phyloP scores from a whole-genome alignment of 1,140 invertebrate genomes.

The Bombus cullumanus region DNA sequence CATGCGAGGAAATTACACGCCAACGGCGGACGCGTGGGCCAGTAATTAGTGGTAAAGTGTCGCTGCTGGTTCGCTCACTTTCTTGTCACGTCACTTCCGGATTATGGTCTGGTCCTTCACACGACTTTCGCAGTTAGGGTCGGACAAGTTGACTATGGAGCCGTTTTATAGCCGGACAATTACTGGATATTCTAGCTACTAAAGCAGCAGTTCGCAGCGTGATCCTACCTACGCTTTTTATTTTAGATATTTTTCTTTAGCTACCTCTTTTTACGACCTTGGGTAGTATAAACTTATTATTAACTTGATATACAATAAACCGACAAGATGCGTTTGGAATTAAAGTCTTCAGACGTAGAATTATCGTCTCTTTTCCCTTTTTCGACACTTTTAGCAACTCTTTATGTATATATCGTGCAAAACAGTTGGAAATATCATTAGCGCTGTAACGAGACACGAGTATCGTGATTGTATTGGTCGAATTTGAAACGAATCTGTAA shows the following conservation, averaged over 20 bases:
- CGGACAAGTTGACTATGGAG: neutral
- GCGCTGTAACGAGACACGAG: no score
- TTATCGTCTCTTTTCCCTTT: no score
- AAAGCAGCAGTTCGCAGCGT: neutral
- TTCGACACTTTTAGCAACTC: no score
- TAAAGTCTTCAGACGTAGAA: no score
- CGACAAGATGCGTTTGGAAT: neutral
- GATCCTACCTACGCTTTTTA: constrained; percentile 14
- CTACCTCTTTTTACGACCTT: neutral
- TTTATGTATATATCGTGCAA: no score
- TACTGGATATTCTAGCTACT: constrained; percentile 22
- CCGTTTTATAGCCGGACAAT: constrained; percentile 48
- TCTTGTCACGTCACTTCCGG: constrained; percentile 66
- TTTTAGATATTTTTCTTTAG: neutral
- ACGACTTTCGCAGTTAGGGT: constrained; percentile 39
- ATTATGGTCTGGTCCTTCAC: constrained; percentile 56
- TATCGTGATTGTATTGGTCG: no score
- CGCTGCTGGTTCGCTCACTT: constrained; percentile 43
- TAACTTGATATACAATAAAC: neutral
- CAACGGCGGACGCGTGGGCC: constrained; percentile 32
- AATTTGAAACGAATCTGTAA: no score
- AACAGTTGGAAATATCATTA: no score
- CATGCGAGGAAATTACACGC: constrained; percentile 48
- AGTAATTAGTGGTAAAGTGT: constrained; percentile 64
- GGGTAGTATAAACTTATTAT: neutral